A percentile compares a stretch with the other conserved stretches of the same genome.
phyloP scores from a whole-genome alignment of 2,888 invertebrate species.

The Embidobia sp. region DNA sequence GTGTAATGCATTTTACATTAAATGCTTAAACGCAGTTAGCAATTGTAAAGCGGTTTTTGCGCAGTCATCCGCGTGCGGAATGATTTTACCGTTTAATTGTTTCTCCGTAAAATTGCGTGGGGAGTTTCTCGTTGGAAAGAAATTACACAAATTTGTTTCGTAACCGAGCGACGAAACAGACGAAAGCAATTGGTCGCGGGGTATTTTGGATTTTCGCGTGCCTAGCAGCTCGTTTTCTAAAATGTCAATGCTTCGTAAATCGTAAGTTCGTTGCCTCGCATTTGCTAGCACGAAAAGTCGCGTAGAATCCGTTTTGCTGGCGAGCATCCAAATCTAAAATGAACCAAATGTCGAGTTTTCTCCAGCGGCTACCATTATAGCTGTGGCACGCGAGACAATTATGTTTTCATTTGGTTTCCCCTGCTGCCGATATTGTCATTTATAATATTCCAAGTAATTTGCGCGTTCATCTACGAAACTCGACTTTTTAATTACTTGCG shows the following conservation, averaged over 20 bases:
- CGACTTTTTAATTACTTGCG: too few species aligned
- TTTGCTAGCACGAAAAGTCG: slow-evolving; percentile 63
- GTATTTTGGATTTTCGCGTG: slow-evolving; percentile 22
- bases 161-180: neutral
- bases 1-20: slow-evolving; percentile 43
- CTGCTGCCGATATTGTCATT: slow-evolving; percentile 16
- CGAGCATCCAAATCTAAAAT: slow-evolving; percentile 64
- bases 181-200: neutral
- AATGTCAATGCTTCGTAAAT: slow-evolving; percentile 57
- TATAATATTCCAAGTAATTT: too few species aligned
- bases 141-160: slow-evolving; percentile 9
- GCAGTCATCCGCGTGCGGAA: slow-evolving; percentile 24
- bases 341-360: slow-evolving; percentile 66
- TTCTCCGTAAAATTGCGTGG: slow-evolving; percentile 23
- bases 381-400: slow-evolving; percentile 62
- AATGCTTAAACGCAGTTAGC: slow-evolving; percentile 32
- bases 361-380: slow-evolving; percentile 62
- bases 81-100: slow-evolving; percentile 40
- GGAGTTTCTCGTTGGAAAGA: slow-evolving; percentile 1
- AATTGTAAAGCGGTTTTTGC: slow-evolving; percentile 40
- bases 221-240: slow-evolving; percentile 44
- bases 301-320: slow-evolving; percentile 64
- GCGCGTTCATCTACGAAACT: too few species aligned
- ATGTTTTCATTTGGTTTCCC: slow-evolving; percentile 53
- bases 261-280: slow-evolving; percentile 65